A percentile compares a stretch with the other conserved stretches of the same genome.
Evolutionary conservation across 1,140 invertebrate genomes (phyloP).

Genomic region (Mamestra configurata): DNA sequence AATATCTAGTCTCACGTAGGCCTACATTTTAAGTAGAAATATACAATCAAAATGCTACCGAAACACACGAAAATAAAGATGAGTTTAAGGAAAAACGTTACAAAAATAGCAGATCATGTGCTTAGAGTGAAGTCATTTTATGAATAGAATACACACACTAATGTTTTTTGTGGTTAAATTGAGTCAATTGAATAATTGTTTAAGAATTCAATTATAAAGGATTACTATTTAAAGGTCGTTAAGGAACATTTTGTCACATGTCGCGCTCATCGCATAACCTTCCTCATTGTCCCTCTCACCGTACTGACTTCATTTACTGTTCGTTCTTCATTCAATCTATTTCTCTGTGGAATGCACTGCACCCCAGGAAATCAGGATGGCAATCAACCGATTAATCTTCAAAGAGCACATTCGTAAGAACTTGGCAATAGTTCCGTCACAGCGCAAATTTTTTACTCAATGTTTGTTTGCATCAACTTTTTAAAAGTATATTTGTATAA

Average conservation of each 20-base stretch:
- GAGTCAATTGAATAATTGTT: slow-evolving; percentile 7
- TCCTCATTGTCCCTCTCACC: no score
- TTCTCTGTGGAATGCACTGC: no score
- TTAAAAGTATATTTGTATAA: no score
- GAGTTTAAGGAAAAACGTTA: background rate
- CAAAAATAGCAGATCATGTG: background rate
- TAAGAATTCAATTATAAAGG: background rate
- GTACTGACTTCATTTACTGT: no score
- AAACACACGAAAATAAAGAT: background rate
- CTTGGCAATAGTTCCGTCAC: no score
- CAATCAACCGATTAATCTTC: no score
- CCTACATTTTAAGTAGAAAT: background rate
- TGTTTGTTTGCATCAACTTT: no score
- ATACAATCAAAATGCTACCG: background rate
- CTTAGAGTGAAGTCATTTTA: background rate
- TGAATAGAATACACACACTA: background rate
- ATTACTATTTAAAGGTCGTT: background rate
- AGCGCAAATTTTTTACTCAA: no score
- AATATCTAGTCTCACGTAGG: background rate
- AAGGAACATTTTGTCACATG: background rate
- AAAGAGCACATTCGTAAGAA: no score
- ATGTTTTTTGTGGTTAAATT: background rate
- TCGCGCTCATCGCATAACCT: no score
- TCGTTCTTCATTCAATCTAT: no score
- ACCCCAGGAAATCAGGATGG: no score